Percentiles rank a stretch among this genome's conserved stretches.
Conservation (phyloP, 2,888 invertebrate species). For the Glaucopsyche alexis region DNA sequence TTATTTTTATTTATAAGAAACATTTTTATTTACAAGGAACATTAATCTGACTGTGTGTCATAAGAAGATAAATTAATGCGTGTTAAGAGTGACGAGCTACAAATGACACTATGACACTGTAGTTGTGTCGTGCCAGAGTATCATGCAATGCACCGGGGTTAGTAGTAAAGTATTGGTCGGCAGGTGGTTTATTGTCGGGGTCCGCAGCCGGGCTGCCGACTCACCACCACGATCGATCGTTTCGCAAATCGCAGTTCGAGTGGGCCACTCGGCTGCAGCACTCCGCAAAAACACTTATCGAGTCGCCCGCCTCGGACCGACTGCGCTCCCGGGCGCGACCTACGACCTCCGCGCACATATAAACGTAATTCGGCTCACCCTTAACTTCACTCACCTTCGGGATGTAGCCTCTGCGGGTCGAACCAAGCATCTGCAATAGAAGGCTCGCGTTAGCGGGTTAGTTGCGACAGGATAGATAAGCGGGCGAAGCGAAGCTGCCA, state of each 20-base stretch:
- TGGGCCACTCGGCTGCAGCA: slow-evolving; percentile 35
- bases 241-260: not conserved
- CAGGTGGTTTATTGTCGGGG: slow-evolving; percentile 31
- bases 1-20: not conserved
- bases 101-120: slow-evolving; percentile 44
- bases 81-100: slow-evolving; percentile 38
- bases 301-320: slow-evolving; percentile 41
- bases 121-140: not conserved
- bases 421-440: slow-evolving; percentile 95
- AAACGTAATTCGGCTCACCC: slow-evolving; percentile 46
- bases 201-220: slow-evolving; percentile 39
- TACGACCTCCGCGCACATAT: slow-evolving; percentile 52
- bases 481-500: slow-evolving; percentile 49
- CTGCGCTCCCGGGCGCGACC: slow-evolving; percentile 33
- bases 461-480: slow-evolving; percentile 71
- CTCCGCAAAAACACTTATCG: slow-evolving; percentile 42
- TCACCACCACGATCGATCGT: slow-evolving; percentile 41
- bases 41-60: slow-evolving; percentile 36
- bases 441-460: slow-evolving; percentile 79
- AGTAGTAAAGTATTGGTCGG: slow-evolving; percentile 7
- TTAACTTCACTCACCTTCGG: slow-evolving; percentile 87
- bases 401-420: slow-evolving; percentile 94
- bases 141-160: slow-evolving; percentile 10
- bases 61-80: slow-evolving; percentile 35
- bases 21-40: slow-evolving; percentile 25